Evolutionary conservation across 2,888 invertebrate species (phyloP).

Genomic region (Anoncus sp.): DNA sequence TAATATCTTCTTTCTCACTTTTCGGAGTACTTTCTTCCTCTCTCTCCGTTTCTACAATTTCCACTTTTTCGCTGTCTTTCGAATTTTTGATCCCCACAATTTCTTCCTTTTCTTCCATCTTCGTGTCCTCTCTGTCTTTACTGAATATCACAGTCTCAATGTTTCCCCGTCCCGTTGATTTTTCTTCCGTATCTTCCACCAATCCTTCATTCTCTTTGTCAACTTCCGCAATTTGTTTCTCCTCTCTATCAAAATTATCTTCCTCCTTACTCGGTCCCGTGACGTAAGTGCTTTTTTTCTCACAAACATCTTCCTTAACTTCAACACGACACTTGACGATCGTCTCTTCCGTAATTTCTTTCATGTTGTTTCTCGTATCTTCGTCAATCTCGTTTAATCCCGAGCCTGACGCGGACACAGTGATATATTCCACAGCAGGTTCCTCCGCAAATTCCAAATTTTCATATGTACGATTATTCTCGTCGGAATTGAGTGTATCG

Average conservation of each 20-base stretch:
- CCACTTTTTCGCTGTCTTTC: constrained; percentile 62
- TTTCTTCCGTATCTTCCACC: background rate
- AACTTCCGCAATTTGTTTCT: background rate
- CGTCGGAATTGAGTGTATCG: constrained; percentile 66
- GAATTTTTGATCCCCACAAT: background rate
- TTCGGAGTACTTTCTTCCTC: constrained; percentile 17
- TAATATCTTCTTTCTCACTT: constrained; percentile 1
- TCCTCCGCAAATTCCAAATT: constrained; percentile 38
- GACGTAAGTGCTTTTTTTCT: constrained; percentile 41
- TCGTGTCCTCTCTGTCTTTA: background rate
- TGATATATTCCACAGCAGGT: constrained; percentile 30
- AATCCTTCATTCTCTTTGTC: background rate
- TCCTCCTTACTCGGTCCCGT: constrained; percentile 47
- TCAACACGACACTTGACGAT: constrained; percentile 54
- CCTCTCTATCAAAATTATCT: background rate
- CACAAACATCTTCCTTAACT: constrained; percentile 53
- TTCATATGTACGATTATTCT: constrained; percentile 48
- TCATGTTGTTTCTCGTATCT: background rate
- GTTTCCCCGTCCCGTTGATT: background rate
- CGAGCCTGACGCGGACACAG: constrained; percentile 23
- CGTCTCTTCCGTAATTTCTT: constrained; percentile 42
- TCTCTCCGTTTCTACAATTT: constrained; percentile 70
- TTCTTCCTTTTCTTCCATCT: background rate
- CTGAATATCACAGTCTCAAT: background rate
- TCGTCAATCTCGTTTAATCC: constrained; percentile 27